Base-by-base conservation (phyloP, 2,797 vertebrate species). In the Sebastes kiyomatsui region DNA sequence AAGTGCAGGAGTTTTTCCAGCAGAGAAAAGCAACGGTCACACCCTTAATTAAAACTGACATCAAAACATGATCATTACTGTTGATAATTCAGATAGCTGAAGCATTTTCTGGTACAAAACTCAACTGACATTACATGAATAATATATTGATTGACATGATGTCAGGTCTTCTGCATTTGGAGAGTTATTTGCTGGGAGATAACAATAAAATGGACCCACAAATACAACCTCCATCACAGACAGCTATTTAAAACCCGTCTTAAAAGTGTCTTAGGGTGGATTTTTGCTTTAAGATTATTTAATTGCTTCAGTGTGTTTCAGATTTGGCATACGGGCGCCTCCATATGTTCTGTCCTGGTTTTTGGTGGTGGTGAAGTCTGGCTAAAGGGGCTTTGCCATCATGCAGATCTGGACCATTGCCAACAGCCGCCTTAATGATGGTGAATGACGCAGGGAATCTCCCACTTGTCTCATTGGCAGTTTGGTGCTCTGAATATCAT, bases 351-450 rank as follows among this genome's bases (percentile, higher is more conserved):
- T 67, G 80, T 56, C 72, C 89, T 82, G 80, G 69, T 85, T 90
- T 85, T 79, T 84, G 61, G 61, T 77, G 80, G 46, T 81, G 83
- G 79, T 80, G 72, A 88, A 82, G 68, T 87, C 80, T 88, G 82
- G 79, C 88, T 90, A 79, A 62, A 85, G 82, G 86, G 86, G 58
- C 54, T 89, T 90, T 91, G 88, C 83, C 86, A 88, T 90, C 80
- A 75, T 92, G 86, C 79, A 82, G 80, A 86, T 90, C 79, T 91
- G 83, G 68, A 81, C 59, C 27, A 74, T 54, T 33, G 84, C 83
- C 85, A 84, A 69, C 69, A 77, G 77, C 67, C 5, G 30, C 55
- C 30, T 55, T 72, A 82, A 83, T 85, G 77, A 72, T 83, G 66
- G 71, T 38, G 61, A 88, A 79, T 80, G 85, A 89, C 28, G 71